Percentiles rank a stretch among this genome's conserved stretches.
phyloP scores from a whole-genome alignment of 2,113 vertebrate genomes.

The Microcebus ravelobensis region DNA sequence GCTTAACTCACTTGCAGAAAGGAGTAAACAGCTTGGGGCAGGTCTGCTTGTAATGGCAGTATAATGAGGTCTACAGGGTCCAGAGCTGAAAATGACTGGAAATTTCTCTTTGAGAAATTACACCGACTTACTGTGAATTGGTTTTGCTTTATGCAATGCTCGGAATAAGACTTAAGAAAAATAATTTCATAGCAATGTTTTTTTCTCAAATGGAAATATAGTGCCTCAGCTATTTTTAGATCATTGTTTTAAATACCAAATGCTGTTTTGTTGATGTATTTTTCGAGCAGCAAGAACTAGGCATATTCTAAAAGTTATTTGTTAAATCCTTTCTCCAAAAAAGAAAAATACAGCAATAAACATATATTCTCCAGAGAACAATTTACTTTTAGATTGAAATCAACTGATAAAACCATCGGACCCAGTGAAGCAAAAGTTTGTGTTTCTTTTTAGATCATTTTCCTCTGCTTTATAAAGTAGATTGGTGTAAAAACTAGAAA shows the following conservation, averaged over 20 bases:
- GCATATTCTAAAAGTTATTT: slow-evolving; percentile 33
- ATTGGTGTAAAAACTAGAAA: not conserved
- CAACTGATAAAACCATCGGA: slow-evolving; percentile 4
- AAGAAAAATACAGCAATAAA: not conserved
- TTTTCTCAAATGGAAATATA: slow-evolving; percentile 23
- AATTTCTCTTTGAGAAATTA: slow-evolving; percentile 63
- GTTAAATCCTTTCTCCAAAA: slow-evolving; percentile 44
- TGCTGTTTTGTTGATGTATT: slow-evolving; percentile 53
- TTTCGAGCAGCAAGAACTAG: slow-evolving; percentile 18
- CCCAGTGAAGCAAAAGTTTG: not conserved
- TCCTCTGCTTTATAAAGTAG: slow-evolving; percentile 18
- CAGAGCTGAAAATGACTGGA: slow-evolving; percentile 21
- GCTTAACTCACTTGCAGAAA: not conserved
- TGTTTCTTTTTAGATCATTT: slow-evolving; percentile 17
- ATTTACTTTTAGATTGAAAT: slow-evolving; percentile 53
- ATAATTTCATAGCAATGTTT: slow-evolving; percentile 39
- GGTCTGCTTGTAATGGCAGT: slow-evolving; percentile 39
- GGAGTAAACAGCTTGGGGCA: slow-evolving; percentile 13
- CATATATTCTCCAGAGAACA: slow-evolving; percentile 24
- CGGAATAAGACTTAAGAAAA: slow-evolving; percentile 12
- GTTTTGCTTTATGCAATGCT: slow-evolving; percentile 57
- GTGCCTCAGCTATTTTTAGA: slow-evolving; percentile 68
- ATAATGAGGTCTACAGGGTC: slow-evolving; percentile 72
- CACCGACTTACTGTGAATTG: slow-evolving; percentile 65
- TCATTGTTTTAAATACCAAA: slow-evolving; percentile 62